Evolutionary conservation across 1,140 invertebrate species (phyloP).

Genomic region (Orius insidiosus): DNA sequence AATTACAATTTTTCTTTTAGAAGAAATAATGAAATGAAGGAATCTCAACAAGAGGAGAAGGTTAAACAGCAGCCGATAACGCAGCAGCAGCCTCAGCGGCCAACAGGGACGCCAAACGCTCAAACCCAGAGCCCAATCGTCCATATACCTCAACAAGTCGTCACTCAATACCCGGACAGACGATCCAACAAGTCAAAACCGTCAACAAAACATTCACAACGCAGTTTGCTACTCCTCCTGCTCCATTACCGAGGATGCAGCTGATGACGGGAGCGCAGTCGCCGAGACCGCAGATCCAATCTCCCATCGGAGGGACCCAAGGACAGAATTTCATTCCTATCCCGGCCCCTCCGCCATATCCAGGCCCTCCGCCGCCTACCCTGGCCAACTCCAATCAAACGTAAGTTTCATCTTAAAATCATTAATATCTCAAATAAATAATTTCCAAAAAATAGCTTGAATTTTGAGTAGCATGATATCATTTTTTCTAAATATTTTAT

Average conservation of each 20-base stretch:
- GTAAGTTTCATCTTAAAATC: slow-evolving; percentile 5
- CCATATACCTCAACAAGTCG: too few species aligned
- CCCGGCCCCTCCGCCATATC: slow-evolving; percentile 40
- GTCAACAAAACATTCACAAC: slow-evolving; percentile 3
- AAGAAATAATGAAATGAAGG: too few species aligned
- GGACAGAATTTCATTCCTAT: slow-evolving; percentile 3
- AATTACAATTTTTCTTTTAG: neutral
- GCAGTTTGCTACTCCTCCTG: slow-evolving; percentile 8
- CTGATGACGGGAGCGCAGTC: neutral
- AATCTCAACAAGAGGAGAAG: neutral
- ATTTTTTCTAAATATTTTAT: neutral
- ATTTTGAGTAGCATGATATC: neutral
- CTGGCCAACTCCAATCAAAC: slow-evolving; percentile 31
- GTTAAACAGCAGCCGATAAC: too few species aligned
- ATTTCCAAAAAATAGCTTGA: neutral
- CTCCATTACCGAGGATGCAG: slow-evolving; percentile 11
- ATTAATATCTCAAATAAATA: neutral
- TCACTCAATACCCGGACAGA: too few species aligned
- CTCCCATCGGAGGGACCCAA: neutral
- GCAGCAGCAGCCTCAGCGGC: slow-evolving; percentile 1
- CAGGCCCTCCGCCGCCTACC: slow-evolving; percentile 46
- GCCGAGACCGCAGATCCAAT: neutral
- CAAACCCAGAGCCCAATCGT: neutral
- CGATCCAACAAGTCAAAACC: too few species aligned
- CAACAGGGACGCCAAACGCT: neutral